Percentiles rank a stretch among this genome's conserved stretches.
phyloP scores from a whole-genome alignment of 2,888 invertebrate genomes.

The Stenurella melanura region DNA sequence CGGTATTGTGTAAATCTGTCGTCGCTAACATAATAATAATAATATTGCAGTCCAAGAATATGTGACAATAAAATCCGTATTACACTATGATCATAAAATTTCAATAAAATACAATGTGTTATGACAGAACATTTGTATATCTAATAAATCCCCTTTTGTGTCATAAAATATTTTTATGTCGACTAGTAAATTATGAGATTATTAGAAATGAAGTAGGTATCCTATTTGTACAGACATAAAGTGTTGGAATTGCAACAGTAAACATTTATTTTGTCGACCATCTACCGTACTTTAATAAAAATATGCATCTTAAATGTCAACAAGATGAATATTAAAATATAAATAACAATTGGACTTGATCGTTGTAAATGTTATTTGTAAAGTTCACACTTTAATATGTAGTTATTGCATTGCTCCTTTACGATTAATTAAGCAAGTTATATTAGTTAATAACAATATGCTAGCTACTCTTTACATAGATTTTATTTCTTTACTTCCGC shows the following conservation, averaged over 20 bases:
- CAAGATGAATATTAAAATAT: no score
- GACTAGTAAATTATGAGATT: constrained; percentile 28
- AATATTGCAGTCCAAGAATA: constrained; percentile 41
- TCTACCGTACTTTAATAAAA: constrained; percentile 3
- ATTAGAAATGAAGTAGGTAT: constrained; percentile 16
- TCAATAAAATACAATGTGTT: constrained; percentile 53
- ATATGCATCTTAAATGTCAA: no score
- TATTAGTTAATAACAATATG: no score
- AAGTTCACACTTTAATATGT: no score
- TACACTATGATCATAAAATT: constrained; percentile 51
- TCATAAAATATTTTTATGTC: constrained; percentile 51
- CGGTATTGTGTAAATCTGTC: constrained; percentile 22
- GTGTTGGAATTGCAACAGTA: not conserved
- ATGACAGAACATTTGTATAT: constrained; percentile 42
- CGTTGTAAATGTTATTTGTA: no score
- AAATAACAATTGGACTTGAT: no score
- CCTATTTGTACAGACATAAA: constrained; percentile 2
- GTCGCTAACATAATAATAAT: constrained; percentile 23
- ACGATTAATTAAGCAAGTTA: no score
- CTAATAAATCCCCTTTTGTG: constrained; percentile 45
- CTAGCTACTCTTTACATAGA: no score
- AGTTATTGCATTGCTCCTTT: no score
- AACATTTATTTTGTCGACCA: not conserved
- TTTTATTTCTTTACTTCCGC: no score
- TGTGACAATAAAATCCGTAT: constrained; percentile 47